phyloP scores from a whole-genome alignment of 1,140 invertebrate species.

The Reticulitermes speratus region DNA sequence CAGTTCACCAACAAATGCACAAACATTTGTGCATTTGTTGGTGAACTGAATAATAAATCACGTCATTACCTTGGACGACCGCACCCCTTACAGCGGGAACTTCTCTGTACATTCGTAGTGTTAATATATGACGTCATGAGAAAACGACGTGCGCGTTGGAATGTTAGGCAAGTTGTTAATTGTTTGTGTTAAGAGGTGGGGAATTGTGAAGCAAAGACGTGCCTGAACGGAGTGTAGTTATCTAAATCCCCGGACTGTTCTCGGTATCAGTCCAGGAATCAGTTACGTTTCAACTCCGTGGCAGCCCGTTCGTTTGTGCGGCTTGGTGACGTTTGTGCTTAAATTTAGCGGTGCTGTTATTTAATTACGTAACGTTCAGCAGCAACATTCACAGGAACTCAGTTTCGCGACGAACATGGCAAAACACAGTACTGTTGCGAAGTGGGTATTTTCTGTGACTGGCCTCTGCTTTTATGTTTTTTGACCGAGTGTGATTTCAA shows the following conservation, averaged over 20 bases:
- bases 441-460: neutral
- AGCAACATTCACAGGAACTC: neutral
- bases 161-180: conserved; percentile 13
- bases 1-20: too few relatives aligned
- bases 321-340: neutral
- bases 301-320: neutral
- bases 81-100: neutral
- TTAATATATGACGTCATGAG: neutral
- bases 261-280: neutral
- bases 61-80: neutral
- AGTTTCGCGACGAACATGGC: neutral
- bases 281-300: neutral
- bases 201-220: neutral
- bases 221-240: neutral
- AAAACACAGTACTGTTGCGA: neutral
- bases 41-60: too few relatives aligned
- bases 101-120: neutral
- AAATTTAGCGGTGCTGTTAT: conserved; percentile 16
- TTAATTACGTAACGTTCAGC: neutral
- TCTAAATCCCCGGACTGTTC: neutral
- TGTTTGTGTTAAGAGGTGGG: neutral
- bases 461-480: neutral
- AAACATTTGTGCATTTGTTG: too few relatives aligned
- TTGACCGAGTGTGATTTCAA: neutral
- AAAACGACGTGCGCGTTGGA: neutral